Base-by-base conservation (phyloP, 2,113 vertebrate species). In the Onychostoma macrolepis region DNA sequence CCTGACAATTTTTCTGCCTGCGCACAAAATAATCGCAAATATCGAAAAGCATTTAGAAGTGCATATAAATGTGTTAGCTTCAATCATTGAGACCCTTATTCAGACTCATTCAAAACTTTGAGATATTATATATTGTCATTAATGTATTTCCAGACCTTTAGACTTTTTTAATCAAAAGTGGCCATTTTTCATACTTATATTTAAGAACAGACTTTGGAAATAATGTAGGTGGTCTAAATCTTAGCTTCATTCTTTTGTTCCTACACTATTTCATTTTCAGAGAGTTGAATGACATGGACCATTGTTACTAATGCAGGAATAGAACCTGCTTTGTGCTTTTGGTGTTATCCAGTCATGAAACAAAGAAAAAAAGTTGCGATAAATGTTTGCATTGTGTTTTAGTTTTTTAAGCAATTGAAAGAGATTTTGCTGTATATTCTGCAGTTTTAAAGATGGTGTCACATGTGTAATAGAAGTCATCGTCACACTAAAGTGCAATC, bases 31-130 rank as follows among this genome's bases (percentile, higher is more conserved):
- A 24, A 89, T 72, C 41, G 84, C 83, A 90, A 88, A 89, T 89
- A 88, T 87, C 89, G 74, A 90, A 33, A 78, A 81, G 79, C 12
- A 21, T 89, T 74, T 89, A 17, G 2, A 58, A 79, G 65, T 76
- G 69, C 67, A 84, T 76, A 41, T 24, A 63, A 86, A 86, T 63
- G 78, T 15, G 10, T 81, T 78, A 12, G 36, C 74, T 30, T 78
- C 45, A 83, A 30, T 58, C 61, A 78, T 65, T 65, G 19, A 33
- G 71, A 74, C n/a, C 10, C 2, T 65, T 26, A 65, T 63, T 71
- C 33, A 38, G 67, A 71, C 36, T 71, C 48, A 24, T 28, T 78
- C 28, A 79, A n/a, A 8, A 30, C 11, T 36, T 24, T 56, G 6
- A 21, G 6, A 56, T 56, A 2, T 8, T 56, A 19, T 56, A 56